Conservation (phyloP, 1,140 invertebrate genomes). For the Aphelenchoides fujianensis region DNA sequence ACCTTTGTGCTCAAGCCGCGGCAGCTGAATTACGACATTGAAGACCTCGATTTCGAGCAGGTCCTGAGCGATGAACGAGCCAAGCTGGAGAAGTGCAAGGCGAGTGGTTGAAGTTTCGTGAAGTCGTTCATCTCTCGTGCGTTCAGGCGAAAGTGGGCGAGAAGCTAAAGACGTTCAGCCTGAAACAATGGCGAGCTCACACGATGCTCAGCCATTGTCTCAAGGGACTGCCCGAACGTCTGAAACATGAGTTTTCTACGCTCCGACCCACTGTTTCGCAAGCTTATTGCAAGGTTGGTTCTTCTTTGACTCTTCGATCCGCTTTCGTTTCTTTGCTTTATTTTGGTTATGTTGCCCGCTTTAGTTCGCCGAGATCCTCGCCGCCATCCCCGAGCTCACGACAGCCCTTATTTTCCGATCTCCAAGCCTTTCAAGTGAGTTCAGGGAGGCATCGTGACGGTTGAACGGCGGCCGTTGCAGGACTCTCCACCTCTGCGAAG, state of each 20-base stretch:
- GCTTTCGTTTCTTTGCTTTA: too few species aligned
- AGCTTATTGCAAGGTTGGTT: slow-evolving; percentile 54
- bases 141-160: slow-evolving; percentile 18
- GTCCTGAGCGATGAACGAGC: not conserved
- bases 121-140: not conserved
- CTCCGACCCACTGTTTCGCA: slow-evolving; percentile 16
- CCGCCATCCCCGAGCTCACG: slow-evolving; percentile 33
- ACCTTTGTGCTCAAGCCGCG: slow-evolving; percentile 20
- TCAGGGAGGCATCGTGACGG: too few species aligned
- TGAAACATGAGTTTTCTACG: slow-evolving; percentile 25
- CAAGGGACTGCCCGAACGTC: slow-evolving; percentile 27
- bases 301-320: too few species aligned
- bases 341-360: too few species aligned
- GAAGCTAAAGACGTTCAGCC: not conserved
- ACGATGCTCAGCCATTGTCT: slow-evolving; percentile 47
- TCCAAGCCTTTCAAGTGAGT: too few species aligned
- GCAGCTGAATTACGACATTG: not conserved
- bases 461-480: too few species aligned
- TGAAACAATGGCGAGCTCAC: slow-evolving; percentile 29
- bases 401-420: too few species aligned
- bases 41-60: slow-evolving; percentile 8
- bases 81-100: not conserved
- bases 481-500: slow-evolving; percentile 51
- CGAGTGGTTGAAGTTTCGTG: too few species aligned
- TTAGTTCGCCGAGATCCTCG: slow-evolving; percentile 45